phyloP scores from a whole-genome alignment of 1,140 invertebrate species.

The Drosophila repletoides region DNA sequence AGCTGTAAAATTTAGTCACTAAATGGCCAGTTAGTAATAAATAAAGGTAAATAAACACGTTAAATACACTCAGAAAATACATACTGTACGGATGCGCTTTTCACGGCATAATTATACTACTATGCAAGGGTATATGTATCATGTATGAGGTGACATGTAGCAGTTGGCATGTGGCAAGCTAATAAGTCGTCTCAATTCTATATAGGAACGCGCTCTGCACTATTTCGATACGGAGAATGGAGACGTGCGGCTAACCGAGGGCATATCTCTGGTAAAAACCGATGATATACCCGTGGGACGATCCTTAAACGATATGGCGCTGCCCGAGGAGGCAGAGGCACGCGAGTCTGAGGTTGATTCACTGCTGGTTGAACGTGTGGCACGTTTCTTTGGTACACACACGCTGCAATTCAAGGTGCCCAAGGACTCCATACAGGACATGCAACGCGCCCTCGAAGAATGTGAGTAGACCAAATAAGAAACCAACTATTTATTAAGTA shows the following conservation, averaged over 20 bases:
- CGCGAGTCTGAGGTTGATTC: slow-evolving; percentile 90
- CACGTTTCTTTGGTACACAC: slow-evolving; percentile 89
- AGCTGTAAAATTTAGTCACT: too few species aligned
- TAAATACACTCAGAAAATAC: too few species aligned
- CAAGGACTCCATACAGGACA: slow-evolving; percentile 86
- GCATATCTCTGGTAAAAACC: slow-evolving; percentile 87
- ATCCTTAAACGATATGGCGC: slow-evolving; percentile 82
- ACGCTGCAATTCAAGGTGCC: slow-evolving; percentile 90
- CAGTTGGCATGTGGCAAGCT: background rate
- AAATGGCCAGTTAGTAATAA: too few species aligned
- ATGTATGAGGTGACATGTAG: too few species aligned
- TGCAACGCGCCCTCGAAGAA: slow-evolving; percentile 87
- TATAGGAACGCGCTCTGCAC: slow-evolving; percentile 86
- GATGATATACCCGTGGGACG: slow-evolving; percentile 84
- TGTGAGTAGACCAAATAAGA: slow-evolving; percentile 47
- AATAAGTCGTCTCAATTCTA: slow-evolving; percentile 1
- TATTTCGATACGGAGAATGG: slow-evolving; percentile 86
- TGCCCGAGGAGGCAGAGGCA: slow-evolving; percentile 87
- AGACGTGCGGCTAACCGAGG: slow-evolving; percentile 85
- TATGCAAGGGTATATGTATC: too few species aligned
- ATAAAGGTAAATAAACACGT: too few species aligned
- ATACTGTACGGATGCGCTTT: too few species aligned
- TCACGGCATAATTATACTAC: too few species aligned
- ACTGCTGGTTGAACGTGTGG: slow-evolving; percentile 88
- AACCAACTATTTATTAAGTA: background rate